Evolutionary conservation across 1,140 invertebrate species (phyloP).

Genomic region (Drusus annulatus): DNA sequence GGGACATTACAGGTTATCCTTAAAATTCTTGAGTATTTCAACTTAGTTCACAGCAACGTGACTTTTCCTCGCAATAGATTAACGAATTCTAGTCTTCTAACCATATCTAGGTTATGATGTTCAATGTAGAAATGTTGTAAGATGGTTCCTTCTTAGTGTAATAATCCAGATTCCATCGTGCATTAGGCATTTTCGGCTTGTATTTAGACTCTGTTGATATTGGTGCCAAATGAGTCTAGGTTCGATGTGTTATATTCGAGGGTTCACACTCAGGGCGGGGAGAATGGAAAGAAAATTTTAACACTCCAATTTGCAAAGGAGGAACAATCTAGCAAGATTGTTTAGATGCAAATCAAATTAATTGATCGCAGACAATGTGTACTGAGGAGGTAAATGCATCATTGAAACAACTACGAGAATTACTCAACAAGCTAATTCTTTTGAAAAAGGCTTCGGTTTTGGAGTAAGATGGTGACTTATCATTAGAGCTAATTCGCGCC

Average conservation of each 20-base stretch:
- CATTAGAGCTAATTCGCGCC: conserved; percentile 8
- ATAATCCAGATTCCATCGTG: no score
- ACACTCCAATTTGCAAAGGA: conserved; percentile 10
- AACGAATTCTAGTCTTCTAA: no score
- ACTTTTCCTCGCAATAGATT: no score
- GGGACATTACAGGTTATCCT: no score
- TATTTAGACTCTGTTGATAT: neutral
- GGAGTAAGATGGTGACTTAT: neutral
- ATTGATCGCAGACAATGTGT: neutral
- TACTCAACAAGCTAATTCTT: conserved; percentile 19
- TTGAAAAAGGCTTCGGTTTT: neutral
- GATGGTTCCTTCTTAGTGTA: no score
- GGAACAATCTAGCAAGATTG: neutral
- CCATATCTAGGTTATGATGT: no score
- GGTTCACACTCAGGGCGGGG: neutral
- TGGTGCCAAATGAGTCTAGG: neutral
- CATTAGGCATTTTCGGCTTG: neutral
- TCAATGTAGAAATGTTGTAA: no score
- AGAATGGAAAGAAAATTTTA: conserved; percentile 23
- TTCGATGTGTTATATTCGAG: conserved; percentile 1
- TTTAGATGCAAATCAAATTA: conserved; percentile 3
- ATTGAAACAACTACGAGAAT: conserved; percentile 15
- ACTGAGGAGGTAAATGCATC: conserved; percentile 1
- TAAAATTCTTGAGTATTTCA: no score
- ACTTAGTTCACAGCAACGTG: no score